Base-by-base conservation (phyloP, 2,888 invertebrate species). In the Ligdia adustata region DNA sequence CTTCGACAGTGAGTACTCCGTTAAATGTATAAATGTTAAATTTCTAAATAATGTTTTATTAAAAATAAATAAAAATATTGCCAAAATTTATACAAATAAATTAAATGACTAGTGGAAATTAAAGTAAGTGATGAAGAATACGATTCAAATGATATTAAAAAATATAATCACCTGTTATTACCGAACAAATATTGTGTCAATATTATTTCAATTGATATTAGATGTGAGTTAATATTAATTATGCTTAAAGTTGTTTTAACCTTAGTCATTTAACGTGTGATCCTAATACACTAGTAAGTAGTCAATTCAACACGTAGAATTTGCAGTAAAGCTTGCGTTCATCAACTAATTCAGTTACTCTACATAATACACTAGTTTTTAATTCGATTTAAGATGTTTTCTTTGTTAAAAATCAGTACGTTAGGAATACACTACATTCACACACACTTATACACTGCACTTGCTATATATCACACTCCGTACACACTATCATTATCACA, bases 1-100 rank as follows among this genome's bases (percentile, higher is more conserved):
- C 92, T 98, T 98, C 92, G 98, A 98, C 94, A 98, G 98, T 98
- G 93, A 97, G 97, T 96, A 60, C 7, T 43, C 15, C 32, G n/a
- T n/a, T n/a, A n/a, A n/a, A n/a, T n/a, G n/a, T n/a, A n/a, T n/a
- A n/a, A n/a, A n/a, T n/a, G n/a, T n/a, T n/a, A n/a, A n/a, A n/a
- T 14, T 13, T 26, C 2, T 18, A 31, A 40, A 11, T 16, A 15
- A 12, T 22, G 9, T n/a, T n/a, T n/a, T n/a, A n/a, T n/a, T n/a
- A n/a, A n/a, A n/a, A n/a, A n/a, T n/a, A n/a, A n/a, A n/a, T n/a
- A n/a, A n/a, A n/a, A n/a, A n/a, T n/a, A n/a, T n/a, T n/a, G n/a
- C n/a, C n/a, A n/a, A n/a, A n/a, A n/a, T n/a, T n/a, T n/a, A n/a
- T n/a, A n/a, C n/a, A n/a, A n/a, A n/a, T n/a, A n/a, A n/a, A n/a